These are phyloP conservation scores for Herminia tarsipennalis DNA, from an alignment of 2,888 invertebrate species.

Conservation along the genomic window DNA sequence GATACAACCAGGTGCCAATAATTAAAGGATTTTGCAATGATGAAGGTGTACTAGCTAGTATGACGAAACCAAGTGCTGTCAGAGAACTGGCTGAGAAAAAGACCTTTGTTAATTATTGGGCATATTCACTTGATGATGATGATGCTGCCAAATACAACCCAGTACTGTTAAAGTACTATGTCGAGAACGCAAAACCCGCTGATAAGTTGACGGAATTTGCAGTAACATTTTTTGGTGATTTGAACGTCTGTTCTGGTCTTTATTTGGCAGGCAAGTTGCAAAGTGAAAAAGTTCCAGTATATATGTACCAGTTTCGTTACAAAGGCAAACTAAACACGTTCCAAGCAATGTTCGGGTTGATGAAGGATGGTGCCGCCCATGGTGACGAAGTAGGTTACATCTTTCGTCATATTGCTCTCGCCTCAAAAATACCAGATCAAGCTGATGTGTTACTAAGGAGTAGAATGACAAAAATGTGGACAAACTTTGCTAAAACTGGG, in stretches of 20 bases:
- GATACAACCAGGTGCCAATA: conserved; percentile 67
- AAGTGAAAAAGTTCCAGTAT: conserved; percentile 43
- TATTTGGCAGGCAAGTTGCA: conserved; percentile 48
- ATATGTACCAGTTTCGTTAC: conserved; percentile 56
- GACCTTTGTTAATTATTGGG: conserved; percentile 45
- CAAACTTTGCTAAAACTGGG: conserved; percentile 64
- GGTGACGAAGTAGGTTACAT: conserved; percentile 54
- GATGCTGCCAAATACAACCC: conserved; percentile 36
- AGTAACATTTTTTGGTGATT: conserved; percentile 57
- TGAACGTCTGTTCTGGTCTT: conserved; percentile 55
- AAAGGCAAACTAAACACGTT: conserved; percentile 52
- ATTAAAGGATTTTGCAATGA: conserved; percentile 78
- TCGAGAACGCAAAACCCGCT: conserved; percentile 1
- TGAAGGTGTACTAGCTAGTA: conserved; percentile 69
- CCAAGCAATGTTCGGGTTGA: conserved; percentile 40
- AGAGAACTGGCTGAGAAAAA: conserved; percentile 41
- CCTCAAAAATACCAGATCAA: conserved; percentile 21
- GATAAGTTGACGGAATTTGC: conserved; percentile 41
- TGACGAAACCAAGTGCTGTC: conserved; percentile 41
- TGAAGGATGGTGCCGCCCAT: conserved; percentile 54
- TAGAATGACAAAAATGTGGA: conserved; percentile 58
- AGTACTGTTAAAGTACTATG: conserved; percentile 37
- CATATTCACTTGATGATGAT: conserved; percentile 38
- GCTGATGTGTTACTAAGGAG: conserved; percentile 38
- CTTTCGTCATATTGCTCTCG: conserved; percentile 14